A percentile compares a stretch with the other conserved stretches of the same genome.
phyloP scores from a whole-genome alignment of 1,140 invertebrate species.

The Homalodisca vitripennis region DNA sequence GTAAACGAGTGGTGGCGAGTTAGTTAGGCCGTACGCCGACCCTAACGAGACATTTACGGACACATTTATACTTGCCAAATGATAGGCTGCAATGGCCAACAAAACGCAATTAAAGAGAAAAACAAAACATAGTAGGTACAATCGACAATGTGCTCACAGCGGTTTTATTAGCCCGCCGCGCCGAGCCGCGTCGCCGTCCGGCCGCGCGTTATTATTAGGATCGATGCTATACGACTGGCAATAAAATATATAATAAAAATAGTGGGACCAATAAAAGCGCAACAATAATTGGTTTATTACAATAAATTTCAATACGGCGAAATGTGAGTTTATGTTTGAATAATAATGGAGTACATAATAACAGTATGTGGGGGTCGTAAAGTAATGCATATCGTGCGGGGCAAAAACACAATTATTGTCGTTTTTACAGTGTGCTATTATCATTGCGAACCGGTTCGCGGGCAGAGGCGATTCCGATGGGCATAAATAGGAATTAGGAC shows the following conservation, averaged over 20 bases:
- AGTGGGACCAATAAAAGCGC: not conserved
- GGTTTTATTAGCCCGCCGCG: too few relatives aligned
- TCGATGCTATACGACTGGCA: too few relatives aligned
- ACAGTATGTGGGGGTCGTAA: conserved; percentile 17
- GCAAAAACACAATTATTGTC: conserved; percentile 31
- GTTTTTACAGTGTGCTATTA: conserved; percentile 30
- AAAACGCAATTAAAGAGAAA: not conserved
- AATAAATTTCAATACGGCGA: conserved; percentile 30
- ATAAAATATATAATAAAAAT: conserved; percentile 31
- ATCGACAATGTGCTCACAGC: not conserved
- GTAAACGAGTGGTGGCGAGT: not conserved
- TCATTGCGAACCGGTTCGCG: conserved; percentile 26
- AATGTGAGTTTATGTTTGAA: conserved; percentile 30
- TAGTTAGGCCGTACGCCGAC: too few relatives aligned
- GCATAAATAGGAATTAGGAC: conserved; percentile 27
- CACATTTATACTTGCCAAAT: conserved; percentile 18
- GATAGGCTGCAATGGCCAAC: not conserved
- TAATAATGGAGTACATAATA: conserved; percentile 31
- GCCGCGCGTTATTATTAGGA: too few relatives aligned
- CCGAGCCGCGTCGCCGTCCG: too few relatives aligned
- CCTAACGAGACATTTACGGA: conserved; percentile 23
- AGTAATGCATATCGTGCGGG: conserved; percentile 21
- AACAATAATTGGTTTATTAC: conserved; percentile 30
- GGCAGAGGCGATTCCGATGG: not conserved
- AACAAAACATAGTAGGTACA: conserved; percentile 20